A percentile compares a stretch with the other conserved stretches of the same genome.
Conservation (phyloP, 92 coral and sea anemone species). For the Siderastrea siderea region DNA sequence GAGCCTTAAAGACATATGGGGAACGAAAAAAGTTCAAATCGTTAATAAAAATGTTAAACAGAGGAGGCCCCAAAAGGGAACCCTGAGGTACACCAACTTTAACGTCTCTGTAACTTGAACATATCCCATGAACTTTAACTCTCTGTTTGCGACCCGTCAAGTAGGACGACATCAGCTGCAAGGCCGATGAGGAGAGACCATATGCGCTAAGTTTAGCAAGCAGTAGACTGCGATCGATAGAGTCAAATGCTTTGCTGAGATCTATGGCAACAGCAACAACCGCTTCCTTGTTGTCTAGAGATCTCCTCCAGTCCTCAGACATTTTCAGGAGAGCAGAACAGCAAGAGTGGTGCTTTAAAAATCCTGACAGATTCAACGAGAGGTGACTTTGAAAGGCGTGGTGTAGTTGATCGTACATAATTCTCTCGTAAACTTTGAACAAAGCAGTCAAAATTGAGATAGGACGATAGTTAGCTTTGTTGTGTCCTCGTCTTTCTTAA, state of each 20-base stretch:
- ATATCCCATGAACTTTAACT: too few relatives aligned
- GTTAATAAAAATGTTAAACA: not conserved
- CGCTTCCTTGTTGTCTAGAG: conserved; percentile 34
- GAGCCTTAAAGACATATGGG: not conserved
- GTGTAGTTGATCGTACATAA: conserved; percentile 21
- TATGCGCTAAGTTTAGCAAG: conserved; percentile 52
- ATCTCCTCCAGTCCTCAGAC: conserved; percentile 52
- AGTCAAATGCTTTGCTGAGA: conserved; percentile 36
- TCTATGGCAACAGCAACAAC: conserved; percentile 53
- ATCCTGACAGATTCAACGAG: conserved; percentile 62
- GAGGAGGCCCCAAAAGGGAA: not conserved
- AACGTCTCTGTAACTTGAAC: too few relatives aligned
- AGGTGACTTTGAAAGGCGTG: conserved; percentile 12
- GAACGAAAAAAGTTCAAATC: not conserved
- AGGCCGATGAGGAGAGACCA: conserved; percentile 48
- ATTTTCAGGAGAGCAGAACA: conserved; percentile 51
- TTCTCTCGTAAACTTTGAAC: conserved; percentile 44
- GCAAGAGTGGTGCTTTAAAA: conserved; percentile 52
- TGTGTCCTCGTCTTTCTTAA: conserved; percentile 59
- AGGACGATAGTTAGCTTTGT: conserved; percentile 50
- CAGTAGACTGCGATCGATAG: conserved; percentile 16
- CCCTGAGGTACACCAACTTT: conserved; percentile 7
- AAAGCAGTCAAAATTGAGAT: conserved; percentile 47
- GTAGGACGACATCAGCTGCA: conserved; percentile 39
- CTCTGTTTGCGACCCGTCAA: not conserved